A percentile compares a stretch with the other conserved stretches of the same genome.
Conservation (phyloP, 2,797 vertebrate genomes). For the Liparis tanakae region DNA sequence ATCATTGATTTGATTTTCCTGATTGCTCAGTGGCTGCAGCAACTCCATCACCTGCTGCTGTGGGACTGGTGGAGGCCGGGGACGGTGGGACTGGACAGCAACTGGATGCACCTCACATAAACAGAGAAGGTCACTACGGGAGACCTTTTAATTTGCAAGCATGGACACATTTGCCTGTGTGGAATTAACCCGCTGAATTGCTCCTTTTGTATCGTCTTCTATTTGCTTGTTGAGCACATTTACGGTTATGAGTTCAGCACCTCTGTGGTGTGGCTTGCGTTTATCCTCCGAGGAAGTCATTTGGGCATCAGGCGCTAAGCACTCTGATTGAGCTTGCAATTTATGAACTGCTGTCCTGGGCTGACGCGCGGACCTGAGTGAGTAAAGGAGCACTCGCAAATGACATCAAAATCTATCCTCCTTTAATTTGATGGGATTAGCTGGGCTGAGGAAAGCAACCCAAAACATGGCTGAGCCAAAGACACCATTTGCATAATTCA, state of each 20-base stretch:
- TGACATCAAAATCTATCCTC: slow-evolving; percentile 59
- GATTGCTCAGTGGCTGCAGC: slow-evolving; percentile 4
- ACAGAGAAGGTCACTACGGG: slow-evolving; percentile 39
- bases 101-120: slow-evolving; percentile 27
- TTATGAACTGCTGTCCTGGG: slow-evolving; percentile 41
- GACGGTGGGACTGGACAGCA: slow-evolving; percentile 13
- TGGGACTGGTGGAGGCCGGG: not conserved
- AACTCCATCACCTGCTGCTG: not conserved
- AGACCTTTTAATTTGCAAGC: slow-evolving; percentile 44
- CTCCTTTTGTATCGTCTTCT: slow-evolving; percentile 34
- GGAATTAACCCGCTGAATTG: slow-evolving; percentile 37
- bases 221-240: slow-evolving; percentile 43
- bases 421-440: slow-evolving; percentile 76
- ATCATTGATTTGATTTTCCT: not conserved
- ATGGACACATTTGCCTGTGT: slow-evolving; percentile 21
- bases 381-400: slow-evolving; percentile 51
- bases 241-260: slow-evolving; percentile 47
- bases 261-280: slow-evolving; percentile 33
- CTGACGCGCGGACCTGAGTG: slow-evolving; percentile 39
- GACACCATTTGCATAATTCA: slow-evolving; percentile 69
- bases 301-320: slow-evolving; percentile 51
- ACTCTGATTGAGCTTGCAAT: slow-evolving; percentile 41
- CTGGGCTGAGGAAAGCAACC: slow-evolving; percentile 56
- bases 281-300: slow-evolving; percentile 52
- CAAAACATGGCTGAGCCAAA: slow-evolving; percentile 51